phyloP scores from a whole-genome alignment of 1,140 invertebrate genomes.

The Eueides isabella region DNA sequence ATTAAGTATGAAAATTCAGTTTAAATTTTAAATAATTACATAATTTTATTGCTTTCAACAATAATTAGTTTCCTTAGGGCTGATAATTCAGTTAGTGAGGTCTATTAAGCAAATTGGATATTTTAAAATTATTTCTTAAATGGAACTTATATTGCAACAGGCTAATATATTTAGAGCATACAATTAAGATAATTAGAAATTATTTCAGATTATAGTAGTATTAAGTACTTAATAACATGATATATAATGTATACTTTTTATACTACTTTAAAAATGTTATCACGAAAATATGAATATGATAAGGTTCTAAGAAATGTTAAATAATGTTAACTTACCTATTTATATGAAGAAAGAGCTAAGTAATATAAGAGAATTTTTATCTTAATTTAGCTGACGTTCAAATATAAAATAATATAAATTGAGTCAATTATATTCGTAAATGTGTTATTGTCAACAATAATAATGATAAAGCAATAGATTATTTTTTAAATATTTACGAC shows the following conservation, averaged over 20 bases:
- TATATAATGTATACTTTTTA: background rate
- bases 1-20: background rate
- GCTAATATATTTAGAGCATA: background rate
- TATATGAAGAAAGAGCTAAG: constrained; percentile 2
- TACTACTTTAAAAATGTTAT: background rate
- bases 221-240: background rate
- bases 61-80: no score
- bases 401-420: constrained; percentile 16
- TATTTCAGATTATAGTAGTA: background rate
- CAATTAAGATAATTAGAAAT: background rate
- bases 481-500: background rate
- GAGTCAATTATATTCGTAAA: background rate
- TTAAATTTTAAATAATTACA: background rate
- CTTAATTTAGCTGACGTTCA: constrained; percentile 26
- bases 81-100: background rate
- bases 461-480: background rate
- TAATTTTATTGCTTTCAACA: no score
- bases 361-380: background rate
- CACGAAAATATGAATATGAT: background rate
- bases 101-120: background rate
- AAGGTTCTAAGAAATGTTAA: background rate
- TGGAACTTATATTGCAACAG: background rate
- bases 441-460: constrained; percentile 14
- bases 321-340: constrained; percentile 14
- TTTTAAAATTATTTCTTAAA: background rate